A percentile compares a stretch with the other conserved stretches of the same genome.
phyloP scores from a whole-genome alignment of 2,113 vertebrate genomes.

The Poecilia latipinna region DNA sequence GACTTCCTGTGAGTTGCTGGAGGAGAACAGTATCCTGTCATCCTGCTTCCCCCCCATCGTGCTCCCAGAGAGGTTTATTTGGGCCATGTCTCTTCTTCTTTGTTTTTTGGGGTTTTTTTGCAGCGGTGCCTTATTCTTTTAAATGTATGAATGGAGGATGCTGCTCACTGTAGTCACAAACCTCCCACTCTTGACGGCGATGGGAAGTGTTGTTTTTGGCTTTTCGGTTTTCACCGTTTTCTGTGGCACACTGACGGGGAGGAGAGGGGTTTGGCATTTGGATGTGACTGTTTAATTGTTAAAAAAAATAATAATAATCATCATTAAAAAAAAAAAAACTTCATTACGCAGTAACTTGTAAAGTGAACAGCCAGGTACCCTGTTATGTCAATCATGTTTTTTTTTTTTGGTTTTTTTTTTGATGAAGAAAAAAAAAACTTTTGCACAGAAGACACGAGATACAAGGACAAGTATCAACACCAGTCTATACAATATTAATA shows the following conservation, averaged over 20 bases:
- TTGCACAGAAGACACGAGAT: constrained; percentile 90
- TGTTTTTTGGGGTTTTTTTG: constrained; percentile 45
- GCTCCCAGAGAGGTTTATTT: constrained; percentile 68
- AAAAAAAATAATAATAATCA: constrained; percentile 32
- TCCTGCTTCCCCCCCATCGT: constrained; percentile 69
- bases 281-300: constrained; percentile 77
- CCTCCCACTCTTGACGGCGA: constrained; percentile 30
- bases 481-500: constrained; percentile 76
- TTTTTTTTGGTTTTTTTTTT: constrained; percentile 71
- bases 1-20: constrained; percentile 66
- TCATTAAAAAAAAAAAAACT: constrained; percentile 22
- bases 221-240: constrained; percentile 62
- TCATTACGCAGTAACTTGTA: constrained; percentile 63
- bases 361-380: constrained; percentile 75
- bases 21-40: constrained; percentile 63
- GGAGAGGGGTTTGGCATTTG: constrained; percentile 57
- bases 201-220: constrained; percentile 49
- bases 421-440: constrained; percentile 52
- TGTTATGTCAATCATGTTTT: constrained; percentile 75
- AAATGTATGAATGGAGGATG: constrained; percentile 81
- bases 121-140: constrained; percentile 85
- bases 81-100: constrained; percentile 66
- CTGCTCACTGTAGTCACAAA: constrained; percentile 80
- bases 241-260: constrained; percentile 66
- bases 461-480: constrained; percentile 81